Base-by-base conservation (phyloP, 2,113 vertebrate genomes). In the Galeopterus variegatus region DNA sequence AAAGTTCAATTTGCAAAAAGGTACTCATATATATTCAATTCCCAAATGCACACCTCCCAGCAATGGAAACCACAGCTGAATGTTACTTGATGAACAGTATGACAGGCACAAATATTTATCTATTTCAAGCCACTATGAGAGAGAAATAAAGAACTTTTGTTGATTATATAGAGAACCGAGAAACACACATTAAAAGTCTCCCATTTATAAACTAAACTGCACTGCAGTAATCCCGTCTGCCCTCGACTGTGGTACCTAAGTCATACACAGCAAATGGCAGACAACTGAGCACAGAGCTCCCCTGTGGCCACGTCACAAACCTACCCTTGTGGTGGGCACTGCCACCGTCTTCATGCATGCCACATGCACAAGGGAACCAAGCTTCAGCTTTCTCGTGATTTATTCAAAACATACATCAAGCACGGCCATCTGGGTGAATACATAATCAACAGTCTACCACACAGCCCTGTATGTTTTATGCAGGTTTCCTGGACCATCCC, bases 1-100 rank as follows among this genome's bases (percentile, higher is more conserved):
- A 52, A 54, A 70, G 69, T 84, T 75, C 41, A 73, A n/a, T 93
- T 82, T 88, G 65, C 67, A 31, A 90, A 93, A 73, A 90, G 6
- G 3, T 19, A 56, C 82, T 86, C 45, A 28, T 18, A 41, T 45
- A 56, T n/a, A 41, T 80, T 56, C 8, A 19, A 60, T 75, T 79
- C 83, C 64, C 60, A n/a, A 87, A 69, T 21, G 67, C 8, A 8
- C 31, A 67, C 19, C 72, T 88, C 14, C 56, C 31, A 64, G 91
- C 72, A 76, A 18, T 69, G 54, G 54, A 58, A 92, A 88, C 9
- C 45, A 54, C 67, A 62, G 31, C 7, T 28, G 52, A 87, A 33
- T 9, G n/a, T 72, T 62, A 76, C n/a, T 36, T 92, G 52, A 73
- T 58, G 41, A 58, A 50, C 19, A 50, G 9, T n/a, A 62, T 0